phyloP scores from a whole-genome alignment of 2,113 vertebrate genomes.

The Marmota monax region DNA sequence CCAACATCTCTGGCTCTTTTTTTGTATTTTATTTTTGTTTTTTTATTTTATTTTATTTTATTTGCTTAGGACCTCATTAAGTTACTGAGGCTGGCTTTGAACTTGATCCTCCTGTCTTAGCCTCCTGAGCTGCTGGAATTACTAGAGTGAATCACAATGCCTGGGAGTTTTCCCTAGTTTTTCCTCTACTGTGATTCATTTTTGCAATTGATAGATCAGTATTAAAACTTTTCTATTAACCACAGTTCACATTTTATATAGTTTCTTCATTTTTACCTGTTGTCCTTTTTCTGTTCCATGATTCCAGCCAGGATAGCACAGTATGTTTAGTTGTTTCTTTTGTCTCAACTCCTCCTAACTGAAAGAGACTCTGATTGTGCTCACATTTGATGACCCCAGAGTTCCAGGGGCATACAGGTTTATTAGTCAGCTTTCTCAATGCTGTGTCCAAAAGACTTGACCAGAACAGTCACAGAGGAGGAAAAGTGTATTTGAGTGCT shows the following conservation, averaged over 20 bases:
- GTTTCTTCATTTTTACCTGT: background rate
- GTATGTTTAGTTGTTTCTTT: background rate
- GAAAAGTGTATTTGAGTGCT: too few relatives aligned
- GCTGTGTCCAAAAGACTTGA: too few relatives aligned
- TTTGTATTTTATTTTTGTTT: too few relatives aligned
- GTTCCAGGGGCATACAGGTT: background rate
- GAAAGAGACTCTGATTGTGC: background rate
- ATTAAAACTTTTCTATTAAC: background rate
- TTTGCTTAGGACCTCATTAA: too few relatives aligned
- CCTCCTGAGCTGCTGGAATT: too few relatives aligned
- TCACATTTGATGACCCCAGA: background rate
- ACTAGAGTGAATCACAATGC: rapidly evolving
- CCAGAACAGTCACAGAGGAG: too few relatives aligned
- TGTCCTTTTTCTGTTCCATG: background rate
- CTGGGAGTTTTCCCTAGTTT: too few relatives aligned
- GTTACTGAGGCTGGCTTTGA: too few relatives aligned
- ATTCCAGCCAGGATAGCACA: background rate
- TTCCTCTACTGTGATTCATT: background rate
- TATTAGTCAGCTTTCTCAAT: too few relatives aligned
- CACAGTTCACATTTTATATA: background rate
- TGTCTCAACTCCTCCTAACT: background rate
- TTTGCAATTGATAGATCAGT: background rate
- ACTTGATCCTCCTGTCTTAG: too few relatives aligned
- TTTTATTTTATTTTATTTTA: too few relatives aligned
- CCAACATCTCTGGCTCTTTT: too few relatives aligned